Conservation (phyloP, 2,113 vertebrate species). For the Burhinus bistriatus region DNA sequence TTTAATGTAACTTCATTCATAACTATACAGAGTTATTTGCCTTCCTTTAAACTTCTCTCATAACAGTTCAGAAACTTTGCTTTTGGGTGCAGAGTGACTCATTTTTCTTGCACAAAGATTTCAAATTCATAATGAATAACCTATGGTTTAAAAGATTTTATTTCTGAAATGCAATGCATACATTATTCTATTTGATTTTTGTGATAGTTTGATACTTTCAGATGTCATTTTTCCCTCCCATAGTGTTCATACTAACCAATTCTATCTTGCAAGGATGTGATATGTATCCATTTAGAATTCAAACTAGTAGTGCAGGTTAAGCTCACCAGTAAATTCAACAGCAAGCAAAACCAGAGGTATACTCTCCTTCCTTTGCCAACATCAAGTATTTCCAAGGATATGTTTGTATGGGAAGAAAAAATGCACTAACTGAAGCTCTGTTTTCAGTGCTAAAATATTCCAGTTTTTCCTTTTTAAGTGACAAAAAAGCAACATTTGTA, state of each 20-base stretch:
- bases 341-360: neutral
- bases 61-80: neutral
- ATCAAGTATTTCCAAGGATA: neutral
- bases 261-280: neutral
- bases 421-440: neutral
- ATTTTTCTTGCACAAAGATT: neutral
- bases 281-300: neutral
- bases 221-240: neutral
- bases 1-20: neutral
- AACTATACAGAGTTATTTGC: neutral
- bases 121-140: neutral
- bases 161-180: slow-evolving; percentile 10
- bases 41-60: neutral
- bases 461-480: neutral
- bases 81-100: neutral
- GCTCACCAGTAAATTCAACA: neutral
- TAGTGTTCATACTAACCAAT: accelerated
- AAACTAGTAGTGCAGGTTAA: neutral
- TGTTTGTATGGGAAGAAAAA: neutral
- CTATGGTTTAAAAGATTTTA: neutral
- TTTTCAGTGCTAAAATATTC: neutral
- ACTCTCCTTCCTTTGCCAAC: neutral
- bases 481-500: neutral
- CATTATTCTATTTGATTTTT: neutral
- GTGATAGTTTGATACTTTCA: neutral